Conservation (phyloP, 1,140 invertebrate genomes). For the Drosophila grimshawi region DNA sequence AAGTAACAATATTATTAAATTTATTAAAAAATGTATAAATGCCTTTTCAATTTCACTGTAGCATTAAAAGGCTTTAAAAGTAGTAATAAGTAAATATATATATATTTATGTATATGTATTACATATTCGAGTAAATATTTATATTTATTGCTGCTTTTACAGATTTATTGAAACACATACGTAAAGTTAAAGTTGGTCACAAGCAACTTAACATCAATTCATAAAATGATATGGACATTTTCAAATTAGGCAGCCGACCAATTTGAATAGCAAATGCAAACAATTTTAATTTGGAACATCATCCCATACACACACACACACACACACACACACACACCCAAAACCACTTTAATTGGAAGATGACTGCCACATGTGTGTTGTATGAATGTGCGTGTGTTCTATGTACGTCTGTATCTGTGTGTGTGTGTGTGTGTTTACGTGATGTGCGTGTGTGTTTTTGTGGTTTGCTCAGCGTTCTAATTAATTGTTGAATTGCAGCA, state of each 20-base stretch:
- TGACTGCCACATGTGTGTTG: background rate
- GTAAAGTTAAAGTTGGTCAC: background rate
- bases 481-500: conserved; percentile 47
- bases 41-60: too few relatives aligned
- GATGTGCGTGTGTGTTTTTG: conserved; percentile 14
- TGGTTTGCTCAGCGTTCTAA: conserved; percentile 43
- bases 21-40: too few relatives aligned
- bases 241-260: conserved; percentile 34
- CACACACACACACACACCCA: too few relatives aligned
- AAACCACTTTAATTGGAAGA: background rate
- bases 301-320: too few relatives aligned
- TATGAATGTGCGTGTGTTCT: background rate
- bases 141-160: too few relatives aligned
- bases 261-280: conserved; percentile 45
- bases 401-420: conserved; percentile 1
- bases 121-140: too few relatives aligned
- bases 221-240: conserved; percentile 24
- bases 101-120: background rate
- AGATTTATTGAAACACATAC: background rate
- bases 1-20: too few relatives aligned
- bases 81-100: background rate
- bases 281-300: background rate
- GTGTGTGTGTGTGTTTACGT: conserved; percentile 14
- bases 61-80: background rate
- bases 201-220: conserved; percentile 3